Evolutionary conservation across 2,888 invertebrate species (phyloP).

Genomic region (Abscondita cerata): DNA sequence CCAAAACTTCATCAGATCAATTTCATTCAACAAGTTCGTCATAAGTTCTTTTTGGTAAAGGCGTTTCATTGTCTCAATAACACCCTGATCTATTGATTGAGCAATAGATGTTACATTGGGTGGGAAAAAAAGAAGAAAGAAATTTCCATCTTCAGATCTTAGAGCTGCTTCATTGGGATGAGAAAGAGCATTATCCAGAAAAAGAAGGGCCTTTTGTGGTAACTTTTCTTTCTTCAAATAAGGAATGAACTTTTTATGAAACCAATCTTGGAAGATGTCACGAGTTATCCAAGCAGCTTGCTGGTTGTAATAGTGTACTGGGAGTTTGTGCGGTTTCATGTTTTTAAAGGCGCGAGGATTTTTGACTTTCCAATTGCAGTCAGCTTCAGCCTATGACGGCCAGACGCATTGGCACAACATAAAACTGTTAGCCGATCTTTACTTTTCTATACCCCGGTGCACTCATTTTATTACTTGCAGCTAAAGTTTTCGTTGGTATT

Average conservation of each 20-base stretch:
- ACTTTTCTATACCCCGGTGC: too few relatives aligned
- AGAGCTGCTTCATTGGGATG: neutral
- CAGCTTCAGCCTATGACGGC: too few relatives aligned
- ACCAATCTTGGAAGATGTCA: constrained; percentile 6
- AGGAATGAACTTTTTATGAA: constrained; percentile 2
- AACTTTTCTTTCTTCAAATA: constrained; percentile 2
- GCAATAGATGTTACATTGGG: constrained; percentile 2
- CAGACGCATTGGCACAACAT: too few relatives aligned
- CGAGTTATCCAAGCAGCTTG: too few relatives aligned
- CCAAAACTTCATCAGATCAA: constrained; percentile 1
- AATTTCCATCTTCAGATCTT: neutral
- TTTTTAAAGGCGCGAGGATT: too few relatives aligned
- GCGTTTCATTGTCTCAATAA: constrained; percentile 5
- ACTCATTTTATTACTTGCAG: too few relatives aligned
- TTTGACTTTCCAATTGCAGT: too few relatives aligned
- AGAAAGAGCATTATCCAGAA: neutral
- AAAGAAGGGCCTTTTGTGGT: too few relatives aligned
- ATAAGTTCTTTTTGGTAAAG: constrained; percentile 3
- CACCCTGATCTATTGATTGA: constrained; percentile 1
- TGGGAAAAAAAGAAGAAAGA: constrained; percentile 1
- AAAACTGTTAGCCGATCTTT: too few relatives aligned
- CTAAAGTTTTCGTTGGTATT: too few relatives aligned
- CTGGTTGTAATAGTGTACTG: too few relatives aligned
- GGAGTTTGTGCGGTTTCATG: too few relatives aligned
- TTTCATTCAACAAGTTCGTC: constrained; percentile 5